Evolutionary conservation across 2,113 vertebrate genomes (phyloP), one percentile per base, ranked within the genome.

Genomic region (Ictalurus furcatus): DNA sequence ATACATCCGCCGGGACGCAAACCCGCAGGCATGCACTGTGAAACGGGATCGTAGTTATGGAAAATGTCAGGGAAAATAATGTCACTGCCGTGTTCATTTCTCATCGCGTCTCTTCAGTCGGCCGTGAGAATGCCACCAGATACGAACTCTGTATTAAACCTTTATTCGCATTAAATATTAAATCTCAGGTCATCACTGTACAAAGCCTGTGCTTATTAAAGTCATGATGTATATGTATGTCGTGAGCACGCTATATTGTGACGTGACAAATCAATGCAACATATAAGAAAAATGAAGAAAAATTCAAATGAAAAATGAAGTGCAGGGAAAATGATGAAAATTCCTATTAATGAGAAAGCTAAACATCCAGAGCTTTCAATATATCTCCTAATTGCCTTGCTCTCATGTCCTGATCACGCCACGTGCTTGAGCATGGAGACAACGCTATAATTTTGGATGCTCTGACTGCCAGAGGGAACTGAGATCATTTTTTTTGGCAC

Each of bases 111-210:
- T 34, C 2, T 67, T 30, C 76, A 16, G n/a, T 80, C 61, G 9
- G 28, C 19, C 19, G 6, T 52, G 74, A 63, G 40, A 30, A 48
- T 34, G 11, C 28, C 16, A 54, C 16, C 74, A 52, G 40, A 87
- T 44, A 30, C n/a, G 58, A 30, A 85, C 14, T 61, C 76, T 81
- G 34, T 11, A n/a, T 21, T 12, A 61, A 59, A 30, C 25, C 40
- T 87, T 52, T 12, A 63, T 63, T n/a, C 8, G 0, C 52, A 80
- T 81, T 81, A 87, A 83, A 71, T 88, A 71, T 88, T 71, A 82
- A 82, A 1, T 23, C n/a, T 69, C 25, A 16, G 13, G 12, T 1
- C 17, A 25, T 61, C 13, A n/a, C 8, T 25, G 74, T 28, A 21
- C 1, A 13, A 5, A 23, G 40, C 6, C 54, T n/a, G 25, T 2